These are phyloP conservation scores for Aurelia aurita complex sp. Pacific DNA, from an alignment of 30 jellyfish, hydroid and myxozoan genomes.

Conservation along the genomic window DNA sequence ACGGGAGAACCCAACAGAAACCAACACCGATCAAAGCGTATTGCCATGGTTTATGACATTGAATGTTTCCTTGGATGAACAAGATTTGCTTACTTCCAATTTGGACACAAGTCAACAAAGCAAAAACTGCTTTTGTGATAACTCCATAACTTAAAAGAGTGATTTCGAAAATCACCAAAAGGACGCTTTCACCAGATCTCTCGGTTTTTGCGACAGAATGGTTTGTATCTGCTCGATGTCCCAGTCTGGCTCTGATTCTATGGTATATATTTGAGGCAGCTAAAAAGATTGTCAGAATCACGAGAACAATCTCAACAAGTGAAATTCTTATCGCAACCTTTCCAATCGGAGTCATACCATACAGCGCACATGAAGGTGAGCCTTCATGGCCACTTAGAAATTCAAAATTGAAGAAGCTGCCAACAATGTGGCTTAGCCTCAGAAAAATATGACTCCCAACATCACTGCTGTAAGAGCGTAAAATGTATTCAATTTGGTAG, in stretches of 20 bases:
- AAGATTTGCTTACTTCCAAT: neutral
- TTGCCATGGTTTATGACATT: too few relatives aligned
- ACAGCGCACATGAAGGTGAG: neutral
- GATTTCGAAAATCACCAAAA: slow-evolving; percentile 15
- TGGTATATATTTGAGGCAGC: neutral
- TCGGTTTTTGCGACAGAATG: too few relatives aligned
- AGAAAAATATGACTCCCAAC: neutral
- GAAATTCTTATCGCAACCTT: neutral
- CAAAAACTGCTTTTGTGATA: slow-evolving; percentile 4
- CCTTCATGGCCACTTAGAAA: neutral
- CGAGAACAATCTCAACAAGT: neutral
- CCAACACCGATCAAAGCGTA: too few relatives aligned
- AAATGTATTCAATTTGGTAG: slow-evolving; percentile 37
- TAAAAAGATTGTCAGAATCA: neutral
- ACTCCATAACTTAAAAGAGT: slow-evolving; percentile 21
- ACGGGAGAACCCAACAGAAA: too few relatives aligned
- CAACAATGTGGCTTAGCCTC: neutral
- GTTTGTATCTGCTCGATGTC: too few relatives aligned
- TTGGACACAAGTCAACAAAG: slow-evolving; percentile 21
- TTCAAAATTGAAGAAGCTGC: slow-evolving; percentile 34
- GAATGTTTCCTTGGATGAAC: slow-evolving; percentile 48
- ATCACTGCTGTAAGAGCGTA: slow-evolving; percentile 1
- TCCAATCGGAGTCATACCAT: slow-evolving; percentile 3
- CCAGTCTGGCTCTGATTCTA: neutral
- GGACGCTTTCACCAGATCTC: neutral